phyloP scores from a whole-genome alignment of 2,888 invertebrate genomes.

The Phlogophora meticulosa region DNA sequence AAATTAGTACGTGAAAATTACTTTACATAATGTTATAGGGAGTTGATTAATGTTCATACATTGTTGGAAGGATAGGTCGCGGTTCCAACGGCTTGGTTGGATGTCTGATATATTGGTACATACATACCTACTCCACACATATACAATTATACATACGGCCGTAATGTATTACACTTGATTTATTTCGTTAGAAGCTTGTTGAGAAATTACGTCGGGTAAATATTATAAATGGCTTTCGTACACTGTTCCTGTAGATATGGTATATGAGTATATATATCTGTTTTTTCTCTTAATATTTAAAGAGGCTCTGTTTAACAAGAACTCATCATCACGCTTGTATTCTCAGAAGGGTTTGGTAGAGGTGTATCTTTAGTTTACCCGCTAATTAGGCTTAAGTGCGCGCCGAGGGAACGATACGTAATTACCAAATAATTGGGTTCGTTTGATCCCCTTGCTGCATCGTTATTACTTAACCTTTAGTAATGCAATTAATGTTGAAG shows the following conservation, averaged over 20 bases:
- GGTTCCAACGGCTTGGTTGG: slow-evolving; percentile 36
- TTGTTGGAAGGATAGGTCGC: slow-evolving; percentile 34
- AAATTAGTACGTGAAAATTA: slow-evolving; percentile 11
- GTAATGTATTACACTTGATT: slow-evolving; percentile 42
- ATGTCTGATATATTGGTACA: slow-evolving; percentile 43
- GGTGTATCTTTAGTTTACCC: too few relatives aligned
- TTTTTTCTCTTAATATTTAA: neutral
- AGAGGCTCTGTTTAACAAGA: neutral
- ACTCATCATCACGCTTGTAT: too few relatives aligned
- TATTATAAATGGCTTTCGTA: slow-evolving; percentile 37
- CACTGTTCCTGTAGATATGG: neutral
- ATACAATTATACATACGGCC: slow-evolving; percentile 23
- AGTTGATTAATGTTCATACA: slow-evolving; percentile 41
- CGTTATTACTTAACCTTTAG: too few relatives aligned
- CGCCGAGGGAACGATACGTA: too few relatives aligned
- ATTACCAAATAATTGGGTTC: too few relatives aligned
- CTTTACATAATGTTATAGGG: slow-evolving; percentile 1
- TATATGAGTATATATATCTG: neutral
- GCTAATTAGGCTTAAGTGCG: too few relatives aligned
- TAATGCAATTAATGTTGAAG: too few relatives aligned
- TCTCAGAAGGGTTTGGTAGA: too few relatives aligned
- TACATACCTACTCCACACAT: slow-evolving; percentile 10
- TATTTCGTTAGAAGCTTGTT: slow-evolving; percentile 41
- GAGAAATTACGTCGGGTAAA: slow-evolving; percentile 43
- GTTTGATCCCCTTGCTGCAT: too few relatives aligned